These are phyloP conservation scores for Heloderma charlesbogerti DNA, from an alignment of 2,113 vertebrate species.

Conservation along the genomic window DNA sequence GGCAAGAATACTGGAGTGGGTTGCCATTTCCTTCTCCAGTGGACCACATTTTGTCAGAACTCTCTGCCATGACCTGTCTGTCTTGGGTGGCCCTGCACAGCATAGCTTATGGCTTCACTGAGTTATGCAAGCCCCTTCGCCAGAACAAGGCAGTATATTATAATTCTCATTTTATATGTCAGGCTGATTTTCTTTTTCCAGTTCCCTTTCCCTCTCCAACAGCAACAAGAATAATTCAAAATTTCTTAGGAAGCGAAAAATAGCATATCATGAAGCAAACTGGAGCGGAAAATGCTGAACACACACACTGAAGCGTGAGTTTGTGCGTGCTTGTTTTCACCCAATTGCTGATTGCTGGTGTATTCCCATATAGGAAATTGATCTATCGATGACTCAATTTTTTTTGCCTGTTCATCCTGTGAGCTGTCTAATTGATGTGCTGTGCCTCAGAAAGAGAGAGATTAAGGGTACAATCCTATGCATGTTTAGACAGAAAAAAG, in stretches of 20 bases:
- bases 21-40: no score
- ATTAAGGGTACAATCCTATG: no score
- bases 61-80: no score
- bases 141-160: no score
- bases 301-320: neutral
- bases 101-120: no score
- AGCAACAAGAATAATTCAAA: neutral
- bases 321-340: neutral
- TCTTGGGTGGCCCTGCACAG: no score
- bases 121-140: no score
- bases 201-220: neutral
- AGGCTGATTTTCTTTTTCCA: neutral
- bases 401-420: neutral
- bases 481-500: no score
- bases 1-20: no score
- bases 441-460: neutral
- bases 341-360: neutral
- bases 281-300: neutral
- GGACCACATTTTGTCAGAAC: no score
- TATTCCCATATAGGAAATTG: neutral
- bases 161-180: neutral
- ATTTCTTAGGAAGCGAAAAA: neutral
- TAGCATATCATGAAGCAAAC: neutral
- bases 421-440: neutral
- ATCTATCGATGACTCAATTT: neutral